A percentile compares a stretch with the other conserved stretches of the same genome.
Conservation (phyloP, 2,797 vertebrate species). For the Gadopsis marmoratus region DNA sequence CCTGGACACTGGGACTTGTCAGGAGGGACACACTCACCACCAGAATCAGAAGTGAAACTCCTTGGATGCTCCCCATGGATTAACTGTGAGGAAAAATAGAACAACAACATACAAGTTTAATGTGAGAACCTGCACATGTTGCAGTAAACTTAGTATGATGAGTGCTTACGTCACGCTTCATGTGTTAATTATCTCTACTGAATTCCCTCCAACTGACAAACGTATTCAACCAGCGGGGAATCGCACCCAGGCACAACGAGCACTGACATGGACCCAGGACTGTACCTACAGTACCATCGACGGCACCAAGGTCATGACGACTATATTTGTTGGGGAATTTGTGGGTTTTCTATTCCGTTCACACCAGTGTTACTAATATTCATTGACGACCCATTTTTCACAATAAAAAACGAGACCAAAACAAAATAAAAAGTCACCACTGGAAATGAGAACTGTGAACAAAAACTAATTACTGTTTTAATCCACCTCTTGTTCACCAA, state of each 20-base stretch:
- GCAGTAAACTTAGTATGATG: not conserved
- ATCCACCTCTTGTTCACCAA: too few species aligned
- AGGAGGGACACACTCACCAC: constrained; percentile 31
- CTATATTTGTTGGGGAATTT: too few species aligned
- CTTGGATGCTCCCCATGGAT: constrained; percentile 57
- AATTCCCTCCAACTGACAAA: not conserved
- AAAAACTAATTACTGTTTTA: too few species aligned
- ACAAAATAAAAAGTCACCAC: not conserved
- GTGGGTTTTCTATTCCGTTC: too few species aligned
- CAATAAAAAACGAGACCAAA: not conserved
- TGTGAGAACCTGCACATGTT: not conserved
- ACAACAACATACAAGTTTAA: not conserved
- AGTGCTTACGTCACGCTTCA: not conserved
- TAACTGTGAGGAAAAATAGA: constrained; percentile 36
- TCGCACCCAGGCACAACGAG: too few species aligned
- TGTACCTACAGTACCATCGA: too few species aligned
- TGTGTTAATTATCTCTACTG: not conserved
- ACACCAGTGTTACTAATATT: too few species aligned
- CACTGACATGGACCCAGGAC: not conserved
- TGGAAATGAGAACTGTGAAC: too few species aligned
- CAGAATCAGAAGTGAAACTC: constrained; percentile 49
- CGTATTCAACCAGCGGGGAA: not conserved
- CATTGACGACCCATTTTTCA: not conserved
- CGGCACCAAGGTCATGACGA: not conserved
- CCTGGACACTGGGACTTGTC: constrained; percentile 30